These are phyloP conservation scores for Drosophila suzukii DNA, from an alignment of 1,140 invertebrate genomes.

Conservation along the genomic window DNA sequence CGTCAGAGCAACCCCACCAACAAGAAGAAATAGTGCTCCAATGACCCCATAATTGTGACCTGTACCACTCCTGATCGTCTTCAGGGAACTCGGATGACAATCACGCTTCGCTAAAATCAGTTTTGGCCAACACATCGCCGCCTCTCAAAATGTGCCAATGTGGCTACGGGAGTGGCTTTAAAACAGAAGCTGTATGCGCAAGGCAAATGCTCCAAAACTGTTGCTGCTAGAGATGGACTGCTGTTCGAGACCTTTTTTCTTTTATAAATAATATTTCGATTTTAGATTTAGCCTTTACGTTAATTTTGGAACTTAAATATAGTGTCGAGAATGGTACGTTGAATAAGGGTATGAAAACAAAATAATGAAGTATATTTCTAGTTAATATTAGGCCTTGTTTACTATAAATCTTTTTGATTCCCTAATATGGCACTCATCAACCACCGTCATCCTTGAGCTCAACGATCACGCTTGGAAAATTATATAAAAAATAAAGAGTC, in stretches of 20 bases:
- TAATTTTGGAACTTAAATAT: constrained; percentile 1
- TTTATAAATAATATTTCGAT: constrained; percentile 1
- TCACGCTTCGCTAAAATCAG: neutral
- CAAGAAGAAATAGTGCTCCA: too few species aligned
- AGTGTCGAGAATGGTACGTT: neutral
- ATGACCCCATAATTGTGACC: neutral
- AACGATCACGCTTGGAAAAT: too few species aligned
- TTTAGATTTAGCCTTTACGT: neutral
- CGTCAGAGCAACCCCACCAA: too few species aligned
- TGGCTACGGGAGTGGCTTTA: neutral
- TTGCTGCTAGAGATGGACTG: neutral
- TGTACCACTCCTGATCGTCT: neutral
- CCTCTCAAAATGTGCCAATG: neutral
- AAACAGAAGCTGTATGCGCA: neutral
- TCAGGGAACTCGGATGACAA: constrained; percentile 1
- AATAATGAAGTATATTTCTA: too few species aligned
- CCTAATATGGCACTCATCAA: too few species aligned
- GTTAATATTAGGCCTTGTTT: too few species aligned
- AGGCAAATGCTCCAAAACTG: neutral
- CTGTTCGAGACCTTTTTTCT: neutral
- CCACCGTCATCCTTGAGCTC: too few species aligned
- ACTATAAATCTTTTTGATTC: too few species aligned
- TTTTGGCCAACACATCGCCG: neutral
- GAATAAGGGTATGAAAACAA: neutral
- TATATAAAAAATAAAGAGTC: too few species aligned